These are phyloP conservation scores for Lepidurus couesii DNA, from an alignment of 1,140 invertebrate genomes.

Conservation along the genomic window DNA sequence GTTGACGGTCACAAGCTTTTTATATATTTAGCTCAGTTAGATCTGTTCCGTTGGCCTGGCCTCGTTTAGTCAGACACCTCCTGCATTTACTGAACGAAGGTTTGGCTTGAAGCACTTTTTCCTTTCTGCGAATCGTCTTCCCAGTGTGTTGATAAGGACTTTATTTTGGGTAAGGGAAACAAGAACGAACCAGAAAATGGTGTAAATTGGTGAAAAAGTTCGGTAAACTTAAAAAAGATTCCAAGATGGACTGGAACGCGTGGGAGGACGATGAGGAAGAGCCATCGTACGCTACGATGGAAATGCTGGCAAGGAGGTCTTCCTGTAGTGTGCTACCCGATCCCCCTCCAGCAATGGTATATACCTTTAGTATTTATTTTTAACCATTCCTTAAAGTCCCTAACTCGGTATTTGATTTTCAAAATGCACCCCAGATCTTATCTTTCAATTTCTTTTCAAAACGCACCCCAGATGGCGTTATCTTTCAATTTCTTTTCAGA, in stretches of 20 bases:
- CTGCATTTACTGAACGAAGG: neutral
- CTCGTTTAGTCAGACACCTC: neutral
- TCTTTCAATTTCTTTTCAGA: neutral
- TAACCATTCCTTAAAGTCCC: neutral
- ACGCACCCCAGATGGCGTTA: neutral
- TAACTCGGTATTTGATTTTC: neutral
- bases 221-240: no score
- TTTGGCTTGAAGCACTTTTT: neutral
- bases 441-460: neutral
- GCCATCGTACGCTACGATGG: slow-evolving; percentile 31
- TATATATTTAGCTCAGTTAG: neutral
- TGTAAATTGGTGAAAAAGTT: no score
- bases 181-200: no score
- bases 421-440: neutral
- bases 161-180: neutral
- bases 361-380: slow-evolving; percentile 14
- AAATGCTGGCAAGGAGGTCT: slow-evolving; percentile 33
- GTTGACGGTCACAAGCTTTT: slow-evolving; percentile 29
- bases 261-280: slow-evolving; percentile 31
- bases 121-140: neutral
- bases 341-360: slow-evolving; percentile 30
- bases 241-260: slow-evolving; percentile 23
- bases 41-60: slow-evolving; percentile 1
- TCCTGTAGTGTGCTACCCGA: slow-evolving; percentile 34
- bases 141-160: neutral